These are phyloP conservation scores for Zaprionus gabonicus DNA, from an alignment of 1,140 invertebrate species.

Conservation along the genomic window DNA sequence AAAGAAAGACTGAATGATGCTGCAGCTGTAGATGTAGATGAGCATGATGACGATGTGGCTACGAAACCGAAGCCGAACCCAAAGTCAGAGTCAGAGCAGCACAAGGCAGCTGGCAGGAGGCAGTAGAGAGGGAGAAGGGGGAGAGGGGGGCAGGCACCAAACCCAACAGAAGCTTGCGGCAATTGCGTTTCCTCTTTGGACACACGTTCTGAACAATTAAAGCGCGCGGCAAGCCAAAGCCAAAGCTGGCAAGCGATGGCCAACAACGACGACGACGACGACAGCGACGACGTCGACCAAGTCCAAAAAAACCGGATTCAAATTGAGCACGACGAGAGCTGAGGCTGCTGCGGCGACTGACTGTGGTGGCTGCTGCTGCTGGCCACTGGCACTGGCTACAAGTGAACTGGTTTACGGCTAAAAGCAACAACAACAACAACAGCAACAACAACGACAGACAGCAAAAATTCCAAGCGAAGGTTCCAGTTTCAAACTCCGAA, in stretches of 20 bases:
- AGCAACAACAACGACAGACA: constrained; percentile 19
- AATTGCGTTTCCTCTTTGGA: constrained; percentile 78
- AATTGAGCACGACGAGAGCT: constrained; percentile 65
- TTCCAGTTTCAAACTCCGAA: constrained; percentile 54
- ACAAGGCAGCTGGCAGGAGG: not conserved
- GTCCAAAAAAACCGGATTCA: constrained; percentile 74
- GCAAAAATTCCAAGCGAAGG: constrained; percentile 73
- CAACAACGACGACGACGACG: constrained; percentile 7
- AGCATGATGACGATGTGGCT: constrained; percentile 59
- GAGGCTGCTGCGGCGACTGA: constrained; percentile 30
- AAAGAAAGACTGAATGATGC: constrained; percentile 59
- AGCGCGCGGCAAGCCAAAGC: constrained; percentile 59
- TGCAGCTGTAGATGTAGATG: constrained; percentile 57
- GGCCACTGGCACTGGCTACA: constrained; percentile 81
- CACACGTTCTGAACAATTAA: constrained; percentile 79
- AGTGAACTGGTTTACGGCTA: constrained; percentile 79
- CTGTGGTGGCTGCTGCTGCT: constrained; percentile 53
- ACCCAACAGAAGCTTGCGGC: constrained; percentile 81
- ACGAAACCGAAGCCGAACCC: constrained; percentile 34
- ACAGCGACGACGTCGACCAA: constrained; percentile 48
- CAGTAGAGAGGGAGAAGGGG: not conserved
- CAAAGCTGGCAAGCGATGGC: constrained; percentile 61
- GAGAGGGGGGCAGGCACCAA: constrained; percentile 10
- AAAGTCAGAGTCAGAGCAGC: not conserved
- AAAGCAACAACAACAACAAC: constrained; percentile 32